Conservation (phyloP, 2,113 vertebrate genomes). For the Albula glossodonta region DNA sequence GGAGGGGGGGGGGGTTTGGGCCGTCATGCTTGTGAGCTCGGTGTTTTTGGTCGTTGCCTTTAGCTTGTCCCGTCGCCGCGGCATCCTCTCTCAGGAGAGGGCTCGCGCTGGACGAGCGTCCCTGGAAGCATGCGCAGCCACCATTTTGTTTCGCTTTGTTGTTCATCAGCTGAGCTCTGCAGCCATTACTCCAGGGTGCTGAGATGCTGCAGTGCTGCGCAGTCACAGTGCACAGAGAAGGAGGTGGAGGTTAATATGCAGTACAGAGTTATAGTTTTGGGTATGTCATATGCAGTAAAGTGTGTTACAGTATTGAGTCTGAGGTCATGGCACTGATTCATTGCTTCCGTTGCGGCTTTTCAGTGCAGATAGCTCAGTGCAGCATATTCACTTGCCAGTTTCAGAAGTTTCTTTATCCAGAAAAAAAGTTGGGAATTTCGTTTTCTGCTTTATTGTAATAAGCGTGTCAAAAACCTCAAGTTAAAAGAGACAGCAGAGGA, state of each 20-base stretch:
- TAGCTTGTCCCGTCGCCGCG: neutral
- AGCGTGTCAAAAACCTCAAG: neutral
- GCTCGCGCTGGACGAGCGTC: no score
- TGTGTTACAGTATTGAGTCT: no score
- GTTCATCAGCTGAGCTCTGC: neutral
- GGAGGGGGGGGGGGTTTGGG: neutral
- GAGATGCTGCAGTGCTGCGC: no score
- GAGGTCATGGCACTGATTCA: neutral
- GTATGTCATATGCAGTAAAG: no score
- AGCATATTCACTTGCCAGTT: neutral
- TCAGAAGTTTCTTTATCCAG: neutral
- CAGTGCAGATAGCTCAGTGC: neutral
- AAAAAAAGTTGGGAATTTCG: neutral
- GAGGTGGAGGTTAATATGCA: no score
- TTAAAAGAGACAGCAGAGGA: neutral
- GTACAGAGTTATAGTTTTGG: no score
- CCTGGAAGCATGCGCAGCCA: neutral
- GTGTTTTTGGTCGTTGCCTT: neutral
- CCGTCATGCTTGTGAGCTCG: neutral
- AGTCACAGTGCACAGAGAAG: no score
- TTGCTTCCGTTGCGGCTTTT: neutral
- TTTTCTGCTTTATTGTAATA: slow-evolving; percentile 12
- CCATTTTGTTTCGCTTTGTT: neutral
- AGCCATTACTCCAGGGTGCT: no score
- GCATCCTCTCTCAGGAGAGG: neutral